Conservation (phyloP, 2,888 invertebrate species). For the Euzophera pinguis region DNA sequence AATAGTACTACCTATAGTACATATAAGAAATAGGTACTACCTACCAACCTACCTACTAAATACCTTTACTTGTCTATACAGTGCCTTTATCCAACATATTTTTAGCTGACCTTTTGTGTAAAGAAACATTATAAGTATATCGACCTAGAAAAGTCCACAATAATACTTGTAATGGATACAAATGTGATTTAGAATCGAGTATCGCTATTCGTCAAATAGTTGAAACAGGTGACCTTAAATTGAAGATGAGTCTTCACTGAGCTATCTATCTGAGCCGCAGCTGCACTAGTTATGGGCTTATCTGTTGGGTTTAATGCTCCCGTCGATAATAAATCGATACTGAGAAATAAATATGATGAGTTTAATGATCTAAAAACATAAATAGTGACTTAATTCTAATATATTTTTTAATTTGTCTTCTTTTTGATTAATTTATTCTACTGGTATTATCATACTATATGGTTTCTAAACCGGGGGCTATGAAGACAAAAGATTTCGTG, state of each 20-base stretch:
- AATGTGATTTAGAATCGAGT: constrained; percentile 31
- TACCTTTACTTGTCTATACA: too few relatives aligned
- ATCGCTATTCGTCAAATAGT: constrained; percentile 24
- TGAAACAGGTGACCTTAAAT: constrained; percentile 26
- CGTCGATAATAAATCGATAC: constrained; percentile 19
- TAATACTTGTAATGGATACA: constrained; percentile 46
- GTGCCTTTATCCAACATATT: too few relatives aligned
- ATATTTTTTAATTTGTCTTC: too few relatives aligned
- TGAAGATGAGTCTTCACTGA: constrained; percentile 8
- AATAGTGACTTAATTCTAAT: neutral
- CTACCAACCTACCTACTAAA: too few relatives aligned
- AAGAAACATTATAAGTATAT: too few relatives aligned
- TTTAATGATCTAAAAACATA: constrained; percentile 2
- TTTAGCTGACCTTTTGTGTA: too few relatives aligned
- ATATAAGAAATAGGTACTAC: too few relatives aligned
- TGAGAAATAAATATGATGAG: constrained; percentile 16
- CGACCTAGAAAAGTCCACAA: constrained; percentile 9
- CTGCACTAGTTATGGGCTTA: constrained; percentile 16
- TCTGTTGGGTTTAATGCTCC: constrained; percentile 19
- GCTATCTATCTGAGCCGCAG: constrained; percentile 21
- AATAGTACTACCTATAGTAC: too few relatives aligned
- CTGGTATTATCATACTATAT: too few relatives aligned
- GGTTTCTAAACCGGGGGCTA: too few relatives aligned
- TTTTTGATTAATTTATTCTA: too few relatives aligned
- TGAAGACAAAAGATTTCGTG: too few relatives aligned